Base-by-base conservation (phyloP, 2,113 vertebrate genomes). In the Istiophorus platypterus region DNA sequence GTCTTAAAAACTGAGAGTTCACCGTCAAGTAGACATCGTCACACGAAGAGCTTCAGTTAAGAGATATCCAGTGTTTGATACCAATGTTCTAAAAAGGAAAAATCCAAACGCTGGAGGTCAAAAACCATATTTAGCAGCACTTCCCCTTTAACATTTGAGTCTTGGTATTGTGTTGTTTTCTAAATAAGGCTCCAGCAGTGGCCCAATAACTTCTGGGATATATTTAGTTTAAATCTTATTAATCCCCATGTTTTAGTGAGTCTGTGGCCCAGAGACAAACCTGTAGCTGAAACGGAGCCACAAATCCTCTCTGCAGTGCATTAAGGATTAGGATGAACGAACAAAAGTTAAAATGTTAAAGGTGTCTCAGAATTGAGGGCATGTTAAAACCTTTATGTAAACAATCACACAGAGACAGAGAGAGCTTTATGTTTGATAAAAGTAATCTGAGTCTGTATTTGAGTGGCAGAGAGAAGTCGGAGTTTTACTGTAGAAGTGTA, bases 401-500 rank as follows among this genome's bases (percentile, higher is more conserved):
- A 69, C 13, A 14, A 59, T 63, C 13, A 57, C 0, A 42, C 61
- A 41, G n/a, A 0, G 63, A 61, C 27, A 56, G 31, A 58, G 17
- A 17, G 5, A 57, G 11, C 9, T 41, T 67, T 2, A 49, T 9
- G 47, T 69, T 52, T 41, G 17, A 58, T 71, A 54, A 74, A 70
- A 85, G 26, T 14, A 0, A 1, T 15, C 2, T 15, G 7, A 63
- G 9, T 61, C 34, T 75, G 18, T 0, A n/a, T 26, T 62, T 79
- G 10, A 20, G 22, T 2, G 37, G 1, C 27, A 63, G 57, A 31
- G 52, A 3, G 67, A 1, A 18, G 24, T 41, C 27, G n/a, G 68
- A 39, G 17, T 37, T 1, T 6, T 5, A 5, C 72, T n/a, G 74
- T 57, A 76, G 62, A 27, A 14, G 83, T 90, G 86, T 15, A 94